These are phyloP conservation scores for Bathynomus jamesi DNA, from an alignment of 1,140 invertebrate species.

Conservation along the genomic window DNA sequence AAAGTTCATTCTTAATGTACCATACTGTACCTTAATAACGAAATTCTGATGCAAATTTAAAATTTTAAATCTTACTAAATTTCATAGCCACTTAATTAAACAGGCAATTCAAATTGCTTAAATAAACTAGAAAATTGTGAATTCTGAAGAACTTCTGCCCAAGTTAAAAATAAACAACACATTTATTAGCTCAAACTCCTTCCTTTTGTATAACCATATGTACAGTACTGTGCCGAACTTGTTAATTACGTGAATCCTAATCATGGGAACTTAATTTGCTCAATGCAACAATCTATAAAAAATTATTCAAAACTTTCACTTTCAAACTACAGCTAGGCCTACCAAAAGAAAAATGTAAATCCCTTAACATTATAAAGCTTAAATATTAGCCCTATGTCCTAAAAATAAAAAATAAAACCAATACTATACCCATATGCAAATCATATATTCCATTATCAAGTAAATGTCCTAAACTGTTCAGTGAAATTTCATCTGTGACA, in stretches of 20 bases:
- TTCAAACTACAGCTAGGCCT: conserved; percentile 3
- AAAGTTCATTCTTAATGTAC: not conserved
- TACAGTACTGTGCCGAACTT: too few relatives aligned
- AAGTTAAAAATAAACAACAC: too few relatives aligned
- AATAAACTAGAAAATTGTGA: too few relatives aligned
- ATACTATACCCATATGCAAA: conserved; percentile 35
- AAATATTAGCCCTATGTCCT: not conserved
- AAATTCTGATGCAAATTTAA: not conserved
- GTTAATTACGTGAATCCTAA: too few relatives aligned
- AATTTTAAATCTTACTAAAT: too few relatives aligned
- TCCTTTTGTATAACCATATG: too few relatives aligned
- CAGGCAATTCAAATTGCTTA: too few relatives aligned
- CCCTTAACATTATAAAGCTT: conserved; percentile 3
- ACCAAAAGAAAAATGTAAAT: conserved; percentile 13
- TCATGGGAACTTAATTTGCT: not conserved
- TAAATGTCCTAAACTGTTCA: conserved; percentile 77
- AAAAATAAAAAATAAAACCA: not conserved
- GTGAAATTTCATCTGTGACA: conserved; percentile 70
- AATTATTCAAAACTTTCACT: not conserved
- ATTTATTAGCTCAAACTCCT: too few relatives aligned
- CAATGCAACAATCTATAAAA: not conserved
- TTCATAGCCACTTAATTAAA: too few relatives aligned
- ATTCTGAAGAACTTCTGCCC: too few relatives aligned
- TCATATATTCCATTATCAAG: conserved; percentile 47
- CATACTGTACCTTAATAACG: not conserved